phyloP scores from a whole-genome alignment of 2,797 vertebrate genomes.

The Manis pentadactyla region DNA sequence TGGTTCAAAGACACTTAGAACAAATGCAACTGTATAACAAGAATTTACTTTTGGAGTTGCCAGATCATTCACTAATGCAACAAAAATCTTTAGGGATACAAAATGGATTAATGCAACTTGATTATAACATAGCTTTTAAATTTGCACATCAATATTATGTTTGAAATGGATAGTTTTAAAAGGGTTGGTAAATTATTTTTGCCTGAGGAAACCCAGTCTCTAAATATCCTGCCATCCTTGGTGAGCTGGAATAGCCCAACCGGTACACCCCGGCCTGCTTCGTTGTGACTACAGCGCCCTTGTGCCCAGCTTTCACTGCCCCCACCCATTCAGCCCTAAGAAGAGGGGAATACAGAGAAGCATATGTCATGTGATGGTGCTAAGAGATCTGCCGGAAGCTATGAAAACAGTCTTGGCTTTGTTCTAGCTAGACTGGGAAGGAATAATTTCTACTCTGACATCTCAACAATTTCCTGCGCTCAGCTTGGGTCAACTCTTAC shows the following conservation, averaged over 20 bases:
- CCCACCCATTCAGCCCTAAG: not conserved
- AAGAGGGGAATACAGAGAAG: not conserved
- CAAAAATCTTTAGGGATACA: not conserved
- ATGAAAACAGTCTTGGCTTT: not conserved
- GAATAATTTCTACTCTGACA: not conserved
- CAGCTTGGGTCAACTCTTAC: not conserved
- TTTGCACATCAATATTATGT: not conserved
- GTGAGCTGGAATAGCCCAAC: not conserved
- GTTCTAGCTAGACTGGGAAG: not conserved
- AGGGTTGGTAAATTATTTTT: constrained; percentile 8
- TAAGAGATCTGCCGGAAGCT: not conserved
- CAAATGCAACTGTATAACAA: not conserved
- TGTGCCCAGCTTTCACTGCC: not conserved
- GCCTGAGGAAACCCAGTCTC: not conserved
- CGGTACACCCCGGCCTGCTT: not conserved
- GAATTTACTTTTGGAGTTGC: constrained; percentile 1
- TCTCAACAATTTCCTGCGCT: constrained; percentile 9
- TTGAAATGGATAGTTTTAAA: constrained; percentile 32
- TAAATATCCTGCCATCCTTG: not conserved
- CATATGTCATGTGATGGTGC: not conserved
- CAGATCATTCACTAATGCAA: not conserved
- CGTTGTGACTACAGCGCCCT: not conserved
- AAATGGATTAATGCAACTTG: not conserved
- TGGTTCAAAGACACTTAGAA: not conserved
- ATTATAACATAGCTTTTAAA: constrained; percentile 5